Conservation (phyloP, 2,797 vertebrate genomes). For the Lophius americanus region DNA sequence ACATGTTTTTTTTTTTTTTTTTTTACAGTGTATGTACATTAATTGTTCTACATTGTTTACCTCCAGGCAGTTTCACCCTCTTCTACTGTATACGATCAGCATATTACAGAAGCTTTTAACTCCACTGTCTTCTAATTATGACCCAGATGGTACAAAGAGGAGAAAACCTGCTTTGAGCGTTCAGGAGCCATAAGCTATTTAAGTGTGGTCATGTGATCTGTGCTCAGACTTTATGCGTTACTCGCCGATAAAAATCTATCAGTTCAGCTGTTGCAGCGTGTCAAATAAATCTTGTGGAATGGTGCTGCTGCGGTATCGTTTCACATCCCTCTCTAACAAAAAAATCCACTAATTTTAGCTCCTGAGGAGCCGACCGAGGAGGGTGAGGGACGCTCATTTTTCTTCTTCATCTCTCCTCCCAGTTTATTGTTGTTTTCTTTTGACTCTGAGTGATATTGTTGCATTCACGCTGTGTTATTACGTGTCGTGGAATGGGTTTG, state of each 20-base stretch:
- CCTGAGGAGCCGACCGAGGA: conserved; percentile 34
- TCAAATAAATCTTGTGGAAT: conserved; percentile 26
- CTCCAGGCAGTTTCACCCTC: conserved; percentile 17
- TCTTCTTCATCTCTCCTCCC: not conserved
- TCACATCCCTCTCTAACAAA: conserved; percentile 37
- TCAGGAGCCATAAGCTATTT: conserved; percentile 7
- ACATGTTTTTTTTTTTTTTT: not conserved
- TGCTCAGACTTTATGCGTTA: conserved; percentile 8
- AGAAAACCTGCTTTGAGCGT: conserved; percentile 13
- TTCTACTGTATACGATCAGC: not conserved
- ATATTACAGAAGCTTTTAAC: no score
- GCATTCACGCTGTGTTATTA: conserved; percentile 25
- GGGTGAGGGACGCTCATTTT: conserved; percentile 40
- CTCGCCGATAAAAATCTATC: conserved; percentile 20
- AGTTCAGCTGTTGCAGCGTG: conserved; percentile 44
- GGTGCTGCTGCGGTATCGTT: conserved; percentile 19
- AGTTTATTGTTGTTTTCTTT: not conserved
- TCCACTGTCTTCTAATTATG: not conserved
- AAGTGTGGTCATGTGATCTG: conserved; percentile 23
- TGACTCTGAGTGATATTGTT: conserved; percentile 18
- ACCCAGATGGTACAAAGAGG: not conserved
- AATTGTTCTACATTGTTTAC: not conserved
- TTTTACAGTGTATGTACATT: not conserved
- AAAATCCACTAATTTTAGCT: conserved; percentile 54
- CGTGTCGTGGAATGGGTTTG: conserved; percentile 35